phyloP scores from a whole-genome alignment of 1,140 invertebrate species.

The Diorhabda carinulata region DNA sequence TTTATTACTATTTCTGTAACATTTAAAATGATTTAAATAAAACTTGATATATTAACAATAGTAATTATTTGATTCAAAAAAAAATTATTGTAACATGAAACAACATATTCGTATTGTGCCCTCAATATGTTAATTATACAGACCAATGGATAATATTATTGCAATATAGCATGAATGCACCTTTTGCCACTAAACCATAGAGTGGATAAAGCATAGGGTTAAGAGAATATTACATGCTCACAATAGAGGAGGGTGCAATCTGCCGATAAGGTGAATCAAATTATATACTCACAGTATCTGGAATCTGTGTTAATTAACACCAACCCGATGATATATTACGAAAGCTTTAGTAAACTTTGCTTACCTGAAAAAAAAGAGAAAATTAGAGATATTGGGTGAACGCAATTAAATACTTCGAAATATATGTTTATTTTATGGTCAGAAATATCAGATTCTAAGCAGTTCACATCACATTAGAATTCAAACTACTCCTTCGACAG shows the following conservation, averaged over 20 bases:
- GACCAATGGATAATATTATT: slow-evolving; percentile 34
- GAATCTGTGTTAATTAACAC: slow-evolving; percentile 39
- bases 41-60: too few relatives aligned
- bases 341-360: slow-evolving; percentile 23
- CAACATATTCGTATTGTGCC: too few relatives aligned
- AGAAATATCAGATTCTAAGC: too few relatives aligned
- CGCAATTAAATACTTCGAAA: not conserved
- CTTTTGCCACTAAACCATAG: slow-evolving; percentile 1
- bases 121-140: slow-evolving; percentile 29
- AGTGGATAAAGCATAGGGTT: not conserved
- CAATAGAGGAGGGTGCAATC: slow-evolving; percentile 11
- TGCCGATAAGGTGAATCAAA: slow-evolving; percentile 30
- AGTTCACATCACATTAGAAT: too few relatives aligned
- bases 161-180: slow-evolving; percentile 11
- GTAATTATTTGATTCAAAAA: too few relatives aligned
- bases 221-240: not conserved
- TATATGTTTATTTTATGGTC: not conserved
- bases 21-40: too few relatives aligned
- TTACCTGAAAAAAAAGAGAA: slow-evolving; percentile 31
- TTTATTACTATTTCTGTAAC: too few relatives aligned
- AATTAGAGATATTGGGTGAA: not conserved
- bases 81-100: too few relatives aligned
- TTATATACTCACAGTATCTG: slow-evolving; percentile 39
- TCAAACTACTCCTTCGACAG: too few relatives aligned
- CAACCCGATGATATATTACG: slow-evolving; percentile 30